A percentile compares a stretch with the other conserved stretches of the same genome.
phyloP scores from a whole-genome alignment of 2,113 vertebrate species.

The Tyto alba region DNA sequence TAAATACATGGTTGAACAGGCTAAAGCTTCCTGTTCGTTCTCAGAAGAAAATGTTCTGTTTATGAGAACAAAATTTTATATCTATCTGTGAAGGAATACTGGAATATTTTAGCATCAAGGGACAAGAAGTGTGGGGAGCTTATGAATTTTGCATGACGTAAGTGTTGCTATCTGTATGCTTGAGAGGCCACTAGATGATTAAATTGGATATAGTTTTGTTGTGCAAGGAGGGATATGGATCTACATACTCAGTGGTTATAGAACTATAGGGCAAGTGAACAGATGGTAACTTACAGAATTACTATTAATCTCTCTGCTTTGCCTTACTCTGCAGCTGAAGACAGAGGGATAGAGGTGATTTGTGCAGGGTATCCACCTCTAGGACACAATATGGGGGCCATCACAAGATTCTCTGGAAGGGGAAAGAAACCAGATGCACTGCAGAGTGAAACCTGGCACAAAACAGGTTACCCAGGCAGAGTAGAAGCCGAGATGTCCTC shows the following conservation, averaged over 20 bases:
- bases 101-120: conserved; percentile 42
- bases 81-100: conserved; percentile 19
- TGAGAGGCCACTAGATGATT: conserved; percentile 34
- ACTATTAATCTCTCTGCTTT: background rate
- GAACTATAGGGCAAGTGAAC: background rate
- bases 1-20: conserved; percentile 30
- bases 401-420: background rate
- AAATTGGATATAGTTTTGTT: background rate
- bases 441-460: background rate
- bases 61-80: conserved; percentile 4
- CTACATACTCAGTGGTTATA: background rate
- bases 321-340: background rate
- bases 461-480: background rate
- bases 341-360: background rate
- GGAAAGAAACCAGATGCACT: background rate
- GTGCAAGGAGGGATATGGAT: background rate
- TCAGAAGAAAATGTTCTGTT: conserved; percentile 32
- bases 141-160: conserved; percentile 35
- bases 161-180: background rate
- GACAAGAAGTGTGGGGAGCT: conserved; percentile 37
- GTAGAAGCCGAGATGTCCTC: background rate
- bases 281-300: background rate
- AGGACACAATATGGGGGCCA: background rate
- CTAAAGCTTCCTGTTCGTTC: conserved; percentile 14
- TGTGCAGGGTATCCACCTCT: background rate